Percentiles rank a stretch among this genome's conserved stretches.
Evolutionary conservation across 2,113 vertebrate genomes (phyloP).

Genomic region (Marcusenius ussheri): DNA sequence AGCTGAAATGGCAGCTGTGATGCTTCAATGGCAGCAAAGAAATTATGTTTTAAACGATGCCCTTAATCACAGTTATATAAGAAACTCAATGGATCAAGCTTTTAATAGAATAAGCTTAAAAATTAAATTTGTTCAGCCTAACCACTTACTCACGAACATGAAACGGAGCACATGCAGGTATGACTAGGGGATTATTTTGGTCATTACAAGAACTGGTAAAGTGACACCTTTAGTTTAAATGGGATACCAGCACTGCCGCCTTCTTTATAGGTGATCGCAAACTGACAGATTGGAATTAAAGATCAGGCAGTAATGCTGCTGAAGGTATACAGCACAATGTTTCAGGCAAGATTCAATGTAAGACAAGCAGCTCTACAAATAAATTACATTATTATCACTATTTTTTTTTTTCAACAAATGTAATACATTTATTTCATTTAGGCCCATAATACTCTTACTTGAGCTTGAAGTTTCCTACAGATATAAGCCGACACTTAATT

Average conservation of each 20-base stretch:
- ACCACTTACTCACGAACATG: not conserved
- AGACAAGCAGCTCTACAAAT: not conserved
- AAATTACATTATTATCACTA: not conserved
- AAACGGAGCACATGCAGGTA: not conserved
- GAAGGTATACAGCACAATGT: not conserved
- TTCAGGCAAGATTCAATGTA: not conserved
- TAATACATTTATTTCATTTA: not conserved
- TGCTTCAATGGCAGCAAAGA: not conserved
- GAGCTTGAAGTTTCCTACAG: not conserved
- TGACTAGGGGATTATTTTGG: not conserved
- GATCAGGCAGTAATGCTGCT: not conserved
- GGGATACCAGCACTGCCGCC: not conserved
- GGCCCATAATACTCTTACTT: not conserved
- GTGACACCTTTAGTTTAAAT: not conserved
- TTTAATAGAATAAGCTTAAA: not conserved
- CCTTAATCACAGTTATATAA: not conserved
- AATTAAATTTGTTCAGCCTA: not conserved
- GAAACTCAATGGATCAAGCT: not conserved
- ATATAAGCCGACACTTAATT: not conserved
- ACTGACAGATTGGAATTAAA: not conserved
- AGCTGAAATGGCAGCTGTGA: not conserved
- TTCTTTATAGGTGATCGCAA: not conserved
- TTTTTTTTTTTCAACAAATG: not conserved
- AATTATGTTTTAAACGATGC: not conserved
- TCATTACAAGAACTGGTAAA: not conserved